Evolutionary conservation across 2,113 vertebrate genomes (phyloP).

Genomic region (Narcine bancroftii): DNA sequence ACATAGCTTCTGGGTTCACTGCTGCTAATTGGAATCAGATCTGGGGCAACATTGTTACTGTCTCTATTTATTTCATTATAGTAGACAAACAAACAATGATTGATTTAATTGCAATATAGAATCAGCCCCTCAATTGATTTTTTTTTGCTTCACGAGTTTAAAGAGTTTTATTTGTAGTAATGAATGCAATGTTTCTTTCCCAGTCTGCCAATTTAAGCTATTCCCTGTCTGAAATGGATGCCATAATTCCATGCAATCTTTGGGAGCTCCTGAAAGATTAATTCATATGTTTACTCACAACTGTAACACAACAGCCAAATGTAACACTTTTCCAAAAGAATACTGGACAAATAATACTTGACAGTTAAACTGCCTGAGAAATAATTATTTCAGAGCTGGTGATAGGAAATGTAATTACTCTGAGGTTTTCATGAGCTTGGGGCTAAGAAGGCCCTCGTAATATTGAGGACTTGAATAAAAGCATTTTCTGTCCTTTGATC

Average conservation of each 20-base stretch:
- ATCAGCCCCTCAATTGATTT: neutral
- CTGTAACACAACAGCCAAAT: neutral
- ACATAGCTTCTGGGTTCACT: neutral
- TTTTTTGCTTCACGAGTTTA: too few species aligned
- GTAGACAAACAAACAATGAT: neutral
- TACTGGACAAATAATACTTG: neutral
- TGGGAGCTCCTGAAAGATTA: neutral
- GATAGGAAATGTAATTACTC: neutral
- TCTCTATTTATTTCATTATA: slow-evolving; percentile 6
- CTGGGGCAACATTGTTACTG: neutral
- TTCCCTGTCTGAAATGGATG: too few species aligned
- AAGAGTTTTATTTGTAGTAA: too few species aligned
- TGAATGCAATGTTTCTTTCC: too few species aligned
- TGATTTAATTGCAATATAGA: neutral
- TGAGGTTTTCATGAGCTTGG: neutral
- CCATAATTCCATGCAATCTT: neutral
- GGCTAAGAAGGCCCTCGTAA: neutral
- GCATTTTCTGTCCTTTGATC: slow-evolving; percentile 15
- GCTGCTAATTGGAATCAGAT: slow-evolving; percentile 7
- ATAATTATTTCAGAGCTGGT: neutral
- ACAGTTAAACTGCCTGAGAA: neutral
- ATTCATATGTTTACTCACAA: neutral
- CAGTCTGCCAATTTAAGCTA: too few species aligned
- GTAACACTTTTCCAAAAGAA: neutral
- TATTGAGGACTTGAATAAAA: neutral